Evolutionary conservation across 2,888 invertebrate species (phyloP).

Genomic region (Scaeva pyrastri): DNA sequence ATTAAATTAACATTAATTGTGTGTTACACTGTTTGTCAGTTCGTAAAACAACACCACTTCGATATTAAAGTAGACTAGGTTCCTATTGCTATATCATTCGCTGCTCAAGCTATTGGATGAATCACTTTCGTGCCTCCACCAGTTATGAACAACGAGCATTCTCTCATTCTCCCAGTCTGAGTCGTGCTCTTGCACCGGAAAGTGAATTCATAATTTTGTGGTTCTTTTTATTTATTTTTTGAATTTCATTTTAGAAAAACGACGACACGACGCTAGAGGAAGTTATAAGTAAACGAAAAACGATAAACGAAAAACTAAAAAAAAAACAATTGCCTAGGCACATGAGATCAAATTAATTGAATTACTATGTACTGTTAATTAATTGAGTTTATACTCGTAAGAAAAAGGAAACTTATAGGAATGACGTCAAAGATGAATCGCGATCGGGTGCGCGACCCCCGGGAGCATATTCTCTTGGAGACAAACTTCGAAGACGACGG

Average conservation of each 20-base stretch:
- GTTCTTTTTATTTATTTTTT: conserved; percentile 47
- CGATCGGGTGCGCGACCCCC: conserved; percentile 83
- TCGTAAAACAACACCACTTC: conserved; percentile 28
- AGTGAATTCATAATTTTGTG: conserved; percentile 47
- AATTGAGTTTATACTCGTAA: neutral
- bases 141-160: neutral
- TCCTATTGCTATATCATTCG: neutral
- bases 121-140: conserved; percentile 42
- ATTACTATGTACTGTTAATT: conserved; percentile 7
- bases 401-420: neutral
- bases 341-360: neutral
- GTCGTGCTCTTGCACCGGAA: conserved; percentile 62
- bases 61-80: neutral
- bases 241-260: conserved; percentile 57
- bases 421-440: conserved; percentile 78
- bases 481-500: conserved; percentile 84
- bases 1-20: conserved; percentile 75
- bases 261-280: conserved; percentile 7
- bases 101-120: conserved; percentile 38
- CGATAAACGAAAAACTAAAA: neutral
- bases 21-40: conserved; percentile 53
- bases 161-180: conserved; percentile 53
- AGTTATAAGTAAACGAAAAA: conserved; percentile 36
- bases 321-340: conserved; percentile 7
- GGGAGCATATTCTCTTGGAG: conserved; percentile 84